These are phyloP conservation scores for Artibeus lituratus DNA, from an alignment of 2,797 vertebrate genomes.

Conservation along the genomic window DNA sequence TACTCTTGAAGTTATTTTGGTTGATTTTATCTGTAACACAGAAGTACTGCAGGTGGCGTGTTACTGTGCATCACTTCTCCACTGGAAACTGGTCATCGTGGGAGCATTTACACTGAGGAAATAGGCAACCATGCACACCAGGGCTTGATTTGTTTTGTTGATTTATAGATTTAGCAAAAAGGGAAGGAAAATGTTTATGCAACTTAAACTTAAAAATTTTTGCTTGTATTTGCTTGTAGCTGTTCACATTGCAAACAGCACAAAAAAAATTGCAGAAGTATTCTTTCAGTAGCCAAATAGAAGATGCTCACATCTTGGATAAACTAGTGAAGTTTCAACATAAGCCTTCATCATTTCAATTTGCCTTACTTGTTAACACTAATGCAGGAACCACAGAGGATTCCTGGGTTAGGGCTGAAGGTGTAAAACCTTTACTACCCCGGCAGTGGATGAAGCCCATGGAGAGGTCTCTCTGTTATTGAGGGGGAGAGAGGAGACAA, in stretches of 20 bases:
- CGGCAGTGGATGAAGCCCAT: not conserved
- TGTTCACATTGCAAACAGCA: not conserved
- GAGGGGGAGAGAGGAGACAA: not conserved
- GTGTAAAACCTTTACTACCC: not conserved
- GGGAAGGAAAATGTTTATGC: not conserved
- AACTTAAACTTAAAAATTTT: not conserved
- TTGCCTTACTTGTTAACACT: not conserved
- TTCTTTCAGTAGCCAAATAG: not conserved
- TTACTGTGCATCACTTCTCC: not conserved
- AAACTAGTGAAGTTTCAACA: not conserved
- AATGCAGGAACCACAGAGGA: not conserved
- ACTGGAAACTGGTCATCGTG: not conserved
- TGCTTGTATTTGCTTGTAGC: not conserved
- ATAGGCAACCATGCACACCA: not conserved
- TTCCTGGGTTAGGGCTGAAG: accelerated
- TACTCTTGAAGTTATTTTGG: not conserved
- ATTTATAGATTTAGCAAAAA: not conserved
- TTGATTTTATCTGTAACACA: not conserved
- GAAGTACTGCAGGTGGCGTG: not conserved
- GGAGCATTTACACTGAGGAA: not conserved
- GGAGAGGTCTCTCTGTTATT: not conserved
- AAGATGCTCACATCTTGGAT: not conserved
- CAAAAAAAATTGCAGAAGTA: not conserved
- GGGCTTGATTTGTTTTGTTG: not conserved
- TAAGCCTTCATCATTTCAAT: not conserved